Base-by-base conservation (phyloP, 92 coral and sea anemone species). In the Porites lobata region DNA sequence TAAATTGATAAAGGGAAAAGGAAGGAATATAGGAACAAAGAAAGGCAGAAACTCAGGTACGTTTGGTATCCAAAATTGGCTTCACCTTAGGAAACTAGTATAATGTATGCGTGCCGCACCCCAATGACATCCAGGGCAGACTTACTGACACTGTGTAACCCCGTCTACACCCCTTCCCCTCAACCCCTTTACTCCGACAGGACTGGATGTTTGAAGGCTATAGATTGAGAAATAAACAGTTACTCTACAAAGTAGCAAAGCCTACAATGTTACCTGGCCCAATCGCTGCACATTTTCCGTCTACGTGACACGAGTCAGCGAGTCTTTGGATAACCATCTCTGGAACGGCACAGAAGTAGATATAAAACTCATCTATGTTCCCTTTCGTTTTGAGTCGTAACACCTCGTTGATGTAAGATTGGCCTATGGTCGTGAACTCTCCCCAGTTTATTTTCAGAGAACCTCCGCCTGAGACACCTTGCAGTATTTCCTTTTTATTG, bases 291-390 rank as follows among this genome's bases (percentile, higher is more conserved):
- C 90, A 85, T 18, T 83, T 76, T 14, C 86, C 90, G 19, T 70
- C 81, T 20, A 86, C 61, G 17, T 21, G 65, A 38, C 93, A 90
- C 57, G 32, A 68, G 62, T 58, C 90, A n/a, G 29, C 69, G 52
- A 90, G 90, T 21, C 77, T 72, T 53, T 70, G 85, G 38, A 73
- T 76, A 3, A 79, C 85, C 61, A 56, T 69, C 20, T 72, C 82
- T 54, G 93, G 86, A 57, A 90, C 63, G 17, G 82, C 76, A 76
- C 93, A 90, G 77, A 54, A 74, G 86, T 85, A 86, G 38, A 90
- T 57, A 63, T 85, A 90, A 50, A 90, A 72, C 71, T 90, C 90
- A 73, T 90, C 93, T 0, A 90, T 68, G 61, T 51, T 22, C 15
- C 93, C 93, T 9, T 66, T 12, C 18, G 86, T 13, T 26, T 85